These are phyloP conservation scores for Netelia virgata DNA, from an alignment of 2,888 invertebrate genomes.

Conservation along the genomic window DNA sequence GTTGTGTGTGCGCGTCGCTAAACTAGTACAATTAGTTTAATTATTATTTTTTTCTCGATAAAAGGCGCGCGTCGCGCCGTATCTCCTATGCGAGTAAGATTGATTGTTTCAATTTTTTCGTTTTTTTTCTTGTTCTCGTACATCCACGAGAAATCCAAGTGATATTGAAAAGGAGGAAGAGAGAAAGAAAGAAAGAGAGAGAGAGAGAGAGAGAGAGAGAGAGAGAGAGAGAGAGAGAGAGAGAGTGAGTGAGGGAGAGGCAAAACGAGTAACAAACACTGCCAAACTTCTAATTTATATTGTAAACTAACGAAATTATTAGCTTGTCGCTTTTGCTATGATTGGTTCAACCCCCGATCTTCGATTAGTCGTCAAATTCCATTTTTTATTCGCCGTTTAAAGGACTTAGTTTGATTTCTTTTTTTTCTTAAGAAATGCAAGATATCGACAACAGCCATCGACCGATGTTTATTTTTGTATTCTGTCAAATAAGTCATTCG, in stretches of 20 bases:
- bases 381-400: slow-evolving; percentile 5
- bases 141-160: slow-evolving; percentile 50
- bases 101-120: neutral
- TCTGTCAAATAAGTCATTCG: neutral
- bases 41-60: slow-evolving; percentile 36
- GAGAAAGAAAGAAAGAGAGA: slow-evolving; percentile 41
- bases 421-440: neutral
- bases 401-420: neutral
- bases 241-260: slow-evolving; percentile 50
- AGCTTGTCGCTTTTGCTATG: slow-evolving; percentile 66
- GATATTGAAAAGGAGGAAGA: slow-evolving; percentile 52
- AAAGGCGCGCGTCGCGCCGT: slow-evolving; percentile 23
- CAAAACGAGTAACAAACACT: slow-evolving; percentile 77
- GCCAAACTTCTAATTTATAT: slow-evolving; percentile 81
- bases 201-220: slow-evolving; percentile 36
- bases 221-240: slow-evolving; percentile 39
- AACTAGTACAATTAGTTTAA: slow-evolving; percentile 61
- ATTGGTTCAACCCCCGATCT: slow-evolving; percentile 60
- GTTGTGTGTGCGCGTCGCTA: slow-evolving; percentile 31
- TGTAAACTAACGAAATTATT: slow-evolving; percentile 68
- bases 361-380: slow-evolving; percentile 35
- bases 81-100: neutral
- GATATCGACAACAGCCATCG: neutral
- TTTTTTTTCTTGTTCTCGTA: slow-evolving; percentile 31
- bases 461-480: neutral